Percentiles rank a stretch among this genome's conserved stretches.
phyloP scores from a whole-genome alignment of 1,140 invertebrate species.

The Planococcus citri region DNA sequence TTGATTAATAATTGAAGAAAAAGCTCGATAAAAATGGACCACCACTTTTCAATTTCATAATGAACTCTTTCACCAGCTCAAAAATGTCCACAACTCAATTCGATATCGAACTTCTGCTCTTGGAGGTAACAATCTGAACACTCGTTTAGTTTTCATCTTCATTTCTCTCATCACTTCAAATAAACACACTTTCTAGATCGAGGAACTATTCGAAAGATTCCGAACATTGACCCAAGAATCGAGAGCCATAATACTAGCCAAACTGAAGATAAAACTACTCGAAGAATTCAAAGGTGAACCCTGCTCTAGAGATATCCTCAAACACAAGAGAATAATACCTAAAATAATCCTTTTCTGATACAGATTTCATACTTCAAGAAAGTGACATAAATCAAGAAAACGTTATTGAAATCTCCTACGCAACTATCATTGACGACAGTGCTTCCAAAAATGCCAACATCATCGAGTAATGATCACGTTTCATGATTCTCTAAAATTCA shows the following conservation, averaged over 20 bases:
- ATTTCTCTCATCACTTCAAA: neutral
- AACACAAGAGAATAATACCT: neutral
- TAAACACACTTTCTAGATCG: neutral
- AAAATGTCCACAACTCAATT: neutral
- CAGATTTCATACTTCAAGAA: conserved; percentile 5
- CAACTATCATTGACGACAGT: neutral
- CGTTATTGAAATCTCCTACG: neutral
- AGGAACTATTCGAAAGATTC: conserved; percentile 10
- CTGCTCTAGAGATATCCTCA: neutral
- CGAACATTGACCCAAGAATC: neutral
- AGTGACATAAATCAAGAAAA: neutral
- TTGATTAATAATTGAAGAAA: too few species aligned
- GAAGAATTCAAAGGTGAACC: conserved; percentile 9
- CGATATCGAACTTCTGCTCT: neutral
- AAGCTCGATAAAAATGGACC: too few species aligned
- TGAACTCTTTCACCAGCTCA: too few species aligned
- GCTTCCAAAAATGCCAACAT: neutral
- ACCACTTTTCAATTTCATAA: too few species aligned
- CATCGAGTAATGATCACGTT: neutral
- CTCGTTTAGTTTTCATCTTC: neutral
- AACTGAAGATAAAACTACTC: neutral
- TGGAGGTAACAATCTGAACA: neutral
- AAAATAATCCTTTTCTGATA: neutral
- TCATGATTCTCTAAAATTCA: neutral
- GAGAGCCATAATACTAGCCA: neutral